phyloP scores from a whole-genome alignment of 2,113 vertebrate species.

The Argyrosomus japonicus region DNA sequence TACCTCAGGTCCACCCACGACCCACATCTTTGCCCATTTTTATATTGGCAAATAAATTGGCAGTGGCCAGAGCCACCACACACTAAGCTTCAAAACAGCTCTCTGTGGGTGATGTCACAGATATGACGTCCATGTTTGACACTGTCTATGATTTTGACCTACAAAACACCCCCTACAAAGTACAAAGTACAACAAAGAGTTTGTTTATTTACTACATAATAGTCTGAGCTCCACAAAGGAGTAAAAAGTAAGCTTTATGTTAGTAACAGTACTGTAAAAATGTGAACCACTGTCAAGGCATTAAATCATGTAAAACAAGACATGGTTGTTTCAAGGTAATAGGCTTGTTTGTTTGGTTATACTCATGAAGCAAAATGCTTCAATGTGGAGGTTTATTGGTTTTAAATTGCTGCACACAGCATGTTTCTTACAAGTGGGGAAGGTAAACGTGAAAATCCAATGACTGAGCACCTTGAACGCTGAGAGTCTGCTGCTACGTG shows the following conservation, averaged over 20 bases:
- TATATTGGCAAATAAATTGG: too few species aligned
- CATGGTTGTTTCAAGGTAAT: neutral
- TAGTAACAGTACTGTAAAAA: neutral
- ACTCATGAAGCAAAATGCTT: neutral
- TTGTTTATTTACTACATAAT: neutral
- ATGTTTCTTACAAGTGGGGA: neutral
- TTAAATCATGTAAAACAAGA: neutral
- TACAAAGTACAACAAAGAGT: neutral
- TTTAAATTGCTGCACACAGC: conserved; percentile 6
- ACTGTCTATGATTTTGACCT: neutral
- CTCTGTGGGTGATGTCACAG: too few species aligned
- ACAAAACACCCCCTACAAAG: neutral
- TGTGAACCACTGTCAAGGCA: too few species aligned
- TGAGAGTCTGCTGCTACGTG: conserved; percentile 25
- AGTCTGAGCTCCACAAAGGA: neutral
- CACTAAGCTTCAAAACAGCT: too few species aligned
- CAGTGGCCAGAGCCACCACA: too few species aligned
- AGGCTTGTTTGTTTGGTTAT: neutral
- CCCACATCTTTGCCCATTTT: too few species aligned
- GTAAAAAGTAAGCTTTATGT: neutral
- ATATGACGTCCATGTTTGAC: too few species aligned
- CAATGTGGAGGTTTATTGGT: neutral
- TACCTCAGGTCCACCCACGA: too few species aligned
- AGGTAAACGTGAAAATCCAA: conserved; percentile 15
- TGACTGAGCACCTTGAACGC: conserved; percentile 30